These are phyloP conservation scores for Epirrhoe tristata DNA, from an alignment of 2,888 invertebrate species.

Conservation along the genomic window DNA sequence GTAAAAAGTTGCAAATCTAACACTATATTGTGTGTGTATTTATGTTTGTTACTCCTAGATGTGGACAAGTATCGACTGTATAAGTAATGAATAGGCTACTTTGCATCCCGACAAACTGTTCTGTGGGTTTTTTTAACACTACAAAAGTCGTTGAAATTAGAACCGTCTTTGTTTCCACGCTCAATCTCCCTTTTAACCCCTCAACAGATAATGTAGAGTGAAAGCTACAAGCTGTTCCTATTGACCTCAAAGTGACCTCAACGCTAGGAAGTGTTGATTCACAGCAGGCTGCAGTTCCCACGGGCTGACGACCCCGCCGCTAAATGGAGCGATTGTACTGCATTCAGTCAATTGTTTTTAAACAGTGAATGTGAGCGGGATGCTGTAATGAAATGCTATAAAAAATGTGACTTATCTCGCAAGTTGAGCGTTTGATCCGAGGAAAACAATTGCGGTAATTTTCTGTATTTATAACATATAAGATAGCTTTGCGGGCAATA, in stretches of 20 bases:
- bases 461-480: background rate
- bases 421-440: background rate
- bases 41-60: too few species aligned
- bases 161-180: too few species aligned
- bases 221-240: slow-evolving; percentile 14
- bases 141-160: too few species aligned
- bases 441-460: background rate
- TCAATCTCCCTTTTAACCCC: too few species aligned
- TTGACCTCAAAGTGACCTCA: slow-evolving; percentile 19
- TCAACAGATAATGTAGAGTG: background rate
- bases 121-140: too few species aligned
- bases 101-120: too few species aligned
- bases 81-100: background rate
- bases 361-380: slow-evolving; percentile 13
- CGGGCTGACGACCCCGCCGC: slow-evolving; percentile 24
- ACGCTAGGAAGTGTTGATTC: slow-evolving; percentile 31
- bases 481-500: background rate
- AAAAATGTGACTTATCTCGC: background rate
- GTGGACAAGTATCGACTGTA: too few species aligned
- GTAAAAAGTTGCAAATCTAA: too few species aligned
- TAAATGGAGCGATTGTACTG: slow-evolving; percentile 28
- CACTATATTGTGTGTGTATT: too few species aligned
- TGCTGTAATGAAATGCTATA: too few species aligned
- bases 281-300: slow-evolving; percentile 23
- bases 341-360: slow-evolving; percentile 35